Conservation (phyloP, 2,113 vertebrate species). For the Daphoenositta chrysoptera region DNA sequence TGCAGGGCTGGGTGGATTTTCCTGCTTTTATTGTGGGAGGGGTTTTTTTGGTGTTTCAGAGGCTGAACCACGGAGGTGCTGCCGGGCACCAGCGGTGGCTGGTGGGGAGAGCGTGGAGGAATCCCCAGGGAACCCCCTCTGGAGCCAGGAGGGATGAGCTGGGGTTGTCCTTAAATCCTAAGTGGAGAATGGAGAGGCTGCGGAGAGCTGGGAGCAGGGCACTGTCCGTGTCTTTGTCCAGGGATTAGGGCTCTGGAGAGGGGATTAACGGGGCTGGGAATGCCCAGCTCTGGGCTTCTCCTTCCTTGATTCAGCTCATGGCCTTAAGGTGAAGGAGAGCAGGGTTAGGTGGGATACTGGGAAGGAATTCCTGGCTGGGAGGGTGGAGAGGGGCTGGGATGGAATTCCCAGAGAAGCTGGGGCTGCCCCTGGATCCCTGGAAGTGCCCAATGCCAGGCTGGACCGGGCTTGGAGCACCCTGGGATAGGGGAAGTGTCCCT, state of each 20-base stretch:
- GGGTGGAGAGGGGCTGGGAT: background rate
- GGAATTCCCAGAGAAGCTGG: background rate
- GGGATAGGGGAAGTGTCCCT: background rate
- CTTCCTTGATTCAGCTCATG: accelerated
- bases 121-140: background rate
- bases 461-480: background rate
- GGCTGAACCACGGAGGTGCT: accelerated
- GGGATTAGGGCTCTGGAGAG: background rate
- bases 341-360: background rate
- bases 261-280: background rate
- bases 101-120: background rate
- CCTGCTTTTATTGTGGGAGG: background rate
- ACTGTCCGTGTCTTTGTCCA: background rate
- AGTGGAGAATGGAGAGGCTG: background rate
- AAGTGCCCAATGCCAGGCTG: background rate
- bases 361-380: background rate
- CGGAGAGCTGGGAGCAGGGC: background rate
- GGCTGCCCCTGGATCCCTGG: background rate
- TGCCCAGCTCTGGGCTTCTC: background rate
- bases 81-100: accelerated
- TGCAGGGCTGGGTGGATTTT: background rate
- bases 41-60: background rate
- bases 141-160: background rate
- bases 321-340: background rate
- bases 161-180: background rate